phyloP scores from a whole-genome alignment of 2,113 vertebrate species.

The cat (Felis catus) region DNA sequence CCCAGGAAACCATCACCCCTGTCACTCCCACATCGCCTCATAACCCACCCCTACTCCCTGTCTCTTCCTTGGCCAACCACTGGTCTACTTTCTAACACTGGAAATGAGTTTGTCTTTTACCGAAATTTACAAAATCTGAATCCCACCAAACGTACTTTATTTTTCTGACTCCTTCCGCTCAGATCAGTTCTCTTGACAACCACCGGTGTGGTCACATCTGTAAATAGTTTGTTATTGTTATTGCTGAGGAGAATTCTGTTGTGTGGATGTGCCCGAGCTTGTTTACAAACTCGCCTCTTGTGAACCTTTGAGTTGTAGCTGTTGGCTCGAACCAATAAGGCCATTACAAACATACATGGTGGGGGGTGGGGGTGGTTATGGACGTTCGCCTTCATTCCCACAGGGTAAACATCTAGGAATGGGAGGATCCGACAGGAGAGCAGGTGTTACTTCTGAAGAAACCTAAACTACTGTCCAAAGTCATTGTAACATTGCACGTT shows the following conservation, averaged over 20 bases:
- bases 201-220: accelerated
- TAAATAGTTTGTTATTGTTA: not conserved
- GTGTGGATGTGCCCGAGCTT: accelerated
- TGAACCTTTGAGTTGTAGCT: accelerated
- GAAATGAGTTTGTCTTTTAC: not conserved
- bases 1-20: not conserved
- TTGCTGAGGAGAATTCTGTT: accelerated
- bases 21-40: accelerated
- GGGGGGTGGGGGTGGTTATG: not conserved
- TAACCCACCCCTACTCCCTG: accelerated
- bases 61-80: no score
- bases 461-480: not conserved
- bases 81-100: not conserved
- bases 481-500: no score
- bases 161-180: not conserved
- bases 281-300: accelerated
- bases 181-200: no score
- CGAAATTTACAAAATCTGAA: accelerated
- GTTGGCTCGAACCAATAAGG: accelerated
- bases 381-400: accelerated
- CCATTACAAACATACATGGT: accelerated
- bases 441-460: not conserved
- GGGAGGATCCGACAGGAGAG: not conserved
- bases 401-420: not conserved
- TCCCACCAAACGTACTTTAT: accelerated